Evolutionary conservation across 2,797 vertebrate genomes (phyloP).

Genomic region (Hippoglossus hippoglossus): DNA sequence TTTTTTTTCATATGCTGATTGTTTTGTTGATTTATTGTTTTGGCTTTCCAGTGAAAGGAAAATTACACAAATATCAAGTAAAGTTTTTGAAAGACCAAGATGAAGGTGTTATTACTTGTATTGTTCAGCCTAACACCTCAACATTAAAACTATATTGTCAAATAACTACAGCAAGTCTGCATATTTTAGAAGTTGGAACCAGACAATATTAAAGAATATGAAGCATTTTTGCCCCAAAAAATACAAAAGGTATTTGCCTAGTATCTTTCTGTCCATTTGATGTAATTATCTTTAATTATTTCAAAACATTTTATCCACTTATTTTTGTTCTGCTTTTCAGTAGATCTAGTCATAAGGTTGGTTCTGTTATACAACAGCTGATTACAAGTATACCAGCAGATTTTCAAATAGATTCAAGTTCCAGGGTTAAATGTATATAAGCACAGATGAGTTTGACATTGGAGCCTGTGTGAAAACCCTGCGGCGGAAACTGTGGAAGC

Average conservation of each 20-base stretch:
- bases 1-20: neutral
- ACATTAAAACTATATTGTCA: neutral
- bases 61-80: neutral
- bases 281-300: no score
- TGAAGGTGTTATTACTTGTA: neutral
- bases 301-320: no score
- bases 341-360: neutral
- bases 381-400: neutral
- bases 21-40: neutral
- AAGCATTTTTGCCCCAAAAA: no score
- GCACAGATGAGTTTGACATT: neutral
- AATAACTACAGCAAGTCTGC: neutral
- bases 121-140: neutral
- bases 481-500: neutral
- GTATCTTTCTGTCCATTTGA: no score
- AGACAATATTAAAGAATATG: neutral
- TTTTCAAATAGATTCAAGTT: neutral
- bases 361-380: neutral
- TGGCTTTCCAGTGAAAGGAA: neutral
- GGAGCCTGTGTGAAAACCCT: neutral
- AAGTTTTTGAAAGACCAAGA: neutral
- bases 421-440: neutral
- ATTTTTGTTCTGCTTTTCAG: neutral
- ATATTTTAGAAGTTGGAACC: neutral
- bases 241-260: no score